Base-by-base conservation (phyloP, 2,113 vertebrate genomes). In the Cryptoleucopteryx plumbea region DNA sequence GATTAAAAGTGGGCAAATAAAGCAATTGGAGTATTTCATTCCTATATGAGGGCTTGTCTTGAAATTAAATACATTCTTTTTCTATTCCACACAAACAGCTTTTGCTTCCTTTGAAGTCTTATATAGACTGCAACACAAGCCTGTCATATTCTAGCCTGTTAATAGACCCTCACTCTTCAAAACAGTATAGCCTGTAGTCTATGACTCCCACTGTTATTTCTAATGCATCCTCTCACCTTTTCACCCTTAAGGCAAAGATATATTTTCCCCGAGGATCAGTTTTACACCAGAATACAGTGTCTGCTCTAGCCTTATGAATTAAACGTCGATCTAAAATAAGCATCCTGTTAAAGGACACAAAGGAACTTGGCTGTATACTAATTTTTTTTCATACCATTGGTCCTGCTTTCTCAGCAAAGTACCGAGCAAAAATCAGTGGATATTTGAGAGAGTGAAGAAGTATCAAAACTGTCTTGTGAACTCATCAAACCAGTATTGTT, bases 181-280 rank as follows among this genome's bases (percentile, higher is more conserved):
- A 86, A 66, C 5, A 58, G 10, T 17, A 12, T 34, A 82, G 22
- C 5, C 27, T 12, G 6, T 48, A 82, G 45, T 86, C 79, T 75
- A 2, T 4, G 1, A 45, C 38, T 90, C 22, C 22, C 36, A 45
- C n/a, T 62, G 36, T 13, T 93, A 68, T 56, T 85, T 31, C 25
- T 80, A 82, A 79, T 32, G 6, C 23, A 68, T 58, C 23, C 16
- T 65, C 32, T 74, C 56, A 68, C 17, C 16, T 68, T 62, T 70
- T 43, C 32, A 66, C 15, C 82, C 27, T 31, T 27, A 52, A 72
- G 23, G 14, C 14, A 89, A 93, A 85, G 4, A 67, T 21, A 5
- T 40, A 1, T 82, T 93, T 79, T 75, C 12, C 10, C 5, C 0
- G 0, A 48, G 18, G 25, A 32, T 26, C 1, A 1, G 10, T 86